A percentile compares a stretch with the other conserved stretches of the same genome.
Conservation (phyloP, 2,113 vertebrate species). For the Chaenogobius annularis region DNA sequence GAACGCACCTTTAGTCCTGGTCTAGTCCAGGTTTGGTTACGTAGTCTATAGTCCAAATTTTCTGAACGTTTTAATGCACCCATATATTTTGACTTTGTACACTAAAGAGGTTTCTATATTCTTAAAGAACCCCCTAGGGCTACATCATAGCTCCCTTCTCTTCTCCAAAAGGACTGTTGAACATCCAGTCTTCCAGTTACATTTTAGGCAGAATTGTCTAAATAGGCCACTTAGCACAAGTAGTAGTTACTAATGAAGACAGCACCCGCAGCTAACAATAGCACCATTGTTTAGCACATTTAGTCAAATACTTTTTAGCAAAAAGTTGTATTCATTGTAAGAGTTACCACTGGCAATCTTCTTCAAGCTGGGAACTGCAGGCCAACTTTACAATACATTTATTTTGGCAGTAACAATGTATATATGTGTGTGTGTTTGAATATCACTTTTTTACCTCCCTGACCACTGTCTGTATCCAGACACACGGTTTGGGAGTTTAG, state of each 20-base stretch:
- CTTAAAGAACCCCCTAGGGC: neutral
- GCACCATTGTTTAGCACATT: neutral
- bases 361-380: neutral
- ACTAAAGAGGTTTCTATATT: neutral
- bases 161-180: neutral
- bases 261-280: constrained; percentile 1
- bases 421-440: neutral
- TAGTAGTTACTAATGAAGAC: neutral
- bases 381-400: neutral
- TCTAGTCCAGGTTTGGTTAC: too few relatives aligned
- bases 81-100: neutral
- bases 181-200: neutral
- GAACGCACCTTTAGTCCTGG: too few relatives aligned
- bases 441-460: neutral
- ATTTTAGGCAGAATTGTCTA: neutral
- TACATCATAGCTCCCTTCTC: neutral
- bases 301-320: neutral
- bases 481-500: too few relatives aligned
- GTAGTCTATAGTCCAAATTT: too few relatives aligned
- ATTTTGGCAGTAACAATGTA: neutral
- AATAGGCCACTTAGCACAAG: neutral
- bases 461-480: neutral
- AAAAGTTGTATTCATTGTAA: neutral
- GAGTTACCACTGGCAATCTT: neutral
- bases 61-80: too few relatives aligned